Conservation (phyloP, 2,888 invertebrate species). For the Myathropa florea region DNA sequence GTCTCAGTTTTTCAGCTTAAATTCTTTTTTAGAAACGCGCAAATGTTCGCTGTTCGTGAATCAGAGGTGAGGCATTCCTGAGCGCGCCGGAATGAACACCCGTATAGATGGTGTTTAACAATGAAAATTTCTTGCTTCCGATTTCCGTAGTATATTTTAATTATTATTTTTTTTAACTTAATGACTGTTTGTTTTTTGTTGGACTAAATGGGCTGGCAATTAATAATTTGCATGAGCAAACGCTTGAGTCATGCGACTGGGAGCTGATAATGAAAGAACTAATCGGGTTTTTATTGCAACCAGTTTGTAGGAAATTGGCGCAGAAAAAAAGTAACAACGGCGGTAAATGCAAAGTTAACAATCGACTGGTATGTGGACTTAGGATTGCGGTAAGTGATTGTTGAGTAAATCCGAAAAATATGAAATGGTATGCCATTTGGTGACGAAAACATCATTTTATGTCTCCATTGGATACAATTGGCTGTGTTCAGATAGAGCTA, state of each 20-base stretch:
- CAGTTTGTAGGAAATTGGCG: not conserved
- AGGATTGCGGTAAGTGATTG: not conserved
- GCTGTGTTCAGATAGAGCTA: too few relatives aligned
- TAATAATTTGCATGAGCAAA: not conserved
- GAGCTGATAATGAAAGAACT: not conserved
- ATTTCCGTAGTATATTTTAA: not conserved
- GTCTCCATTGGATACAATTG: too few relatives aligned
- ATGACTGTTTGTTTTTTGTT: not conserved
- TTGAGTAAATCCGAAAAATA: not conserved
- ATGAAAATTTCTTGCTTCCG: not conserved
- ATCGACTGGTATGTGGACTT: not conserved
- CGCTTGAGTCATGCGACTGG: not conserved
- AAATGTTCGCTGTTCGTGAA: not conserved
- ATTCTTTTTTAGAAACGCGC: not conserved
- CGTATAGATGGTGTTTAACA: not conserved
- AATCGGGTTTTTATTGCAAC: not conserved
- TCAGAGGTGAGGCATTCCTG: not conserved
- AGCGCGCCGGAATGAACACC: not conserved
- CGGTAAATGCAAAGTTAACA: not conserved
- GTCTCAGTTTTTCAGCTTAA: not conserved
- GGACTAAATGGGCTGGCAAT: not conserved
- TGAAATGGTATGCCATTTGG: not conserved
- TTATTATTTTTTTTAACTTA: not conserved
- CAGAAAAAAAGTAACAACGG: not conserved
- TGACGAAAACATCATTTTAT: too few relatives aligned